Percentiles rank a stretch among this genome's conserved stretches.
These are phyloP conservation scores for Oligia strigilis DNA, from an alignment of 2,888 invertebrate species.

Conservation along the genomic window DNA sequence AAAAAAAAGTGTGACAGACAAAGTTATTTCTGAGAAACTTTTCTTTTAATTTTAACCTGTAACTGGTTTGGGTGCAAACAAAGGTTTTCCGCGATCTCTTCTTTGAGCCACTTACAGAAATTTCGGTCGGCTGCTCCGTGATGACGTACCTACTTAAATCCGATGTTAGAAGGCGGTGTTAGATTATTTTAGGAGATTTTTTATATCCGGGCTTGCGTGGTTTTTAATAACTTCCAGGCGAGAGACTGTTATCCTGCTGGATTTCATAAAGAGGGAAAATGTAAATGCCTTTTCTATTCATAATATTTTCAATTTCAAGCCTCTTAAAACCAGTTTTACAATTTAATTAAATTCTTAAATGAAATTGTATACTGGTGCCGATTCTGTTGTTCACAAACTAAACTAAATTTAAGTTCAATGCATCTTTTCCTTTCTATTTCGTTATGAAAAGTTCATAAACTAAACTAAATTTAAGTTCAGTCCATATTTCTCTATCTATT, in stretches of 20 bases:
- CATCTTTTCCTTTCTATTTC: too few species aligned
- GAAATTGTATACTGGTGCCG: neutral
- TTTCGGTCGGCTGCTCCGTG: conserved; percentile 43
- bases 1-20: neutral
- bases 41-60: conserved; percentile 6
- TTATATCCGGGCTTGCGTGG: conserved; percentile 22
- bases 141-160: conserved; percentile 57
- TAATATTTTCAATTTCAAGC: neutral
- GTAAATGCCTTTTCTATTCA: neutral
- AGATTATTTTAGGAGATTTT: conserved; percentile 37
- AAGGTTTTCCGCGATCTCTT: conserved; percentile 20
- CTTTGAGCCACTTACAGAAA: conserved; percentile 23
- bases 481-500: too few species aligned
- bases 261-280: neutral
- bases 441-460: too few species aligned
- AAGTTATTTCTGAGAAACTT: neutral
- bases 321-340: neutral
- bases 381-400: too few species aligned
- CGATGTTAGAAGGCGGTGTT: conserved; percentile 33
- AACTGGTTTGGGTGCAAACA: conserved; percentile 7
- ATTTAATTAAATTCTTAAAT: neutral
- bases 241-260: neutral
- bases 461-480: too few species aligned
- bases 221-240: conserved; percentile 21
- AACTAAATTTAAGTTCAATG: too few species aligned